Evolutionary conservation across 1,140 invertebrate species (phyloP).

Genomic region (Globodera ellingtonae): DNA sequence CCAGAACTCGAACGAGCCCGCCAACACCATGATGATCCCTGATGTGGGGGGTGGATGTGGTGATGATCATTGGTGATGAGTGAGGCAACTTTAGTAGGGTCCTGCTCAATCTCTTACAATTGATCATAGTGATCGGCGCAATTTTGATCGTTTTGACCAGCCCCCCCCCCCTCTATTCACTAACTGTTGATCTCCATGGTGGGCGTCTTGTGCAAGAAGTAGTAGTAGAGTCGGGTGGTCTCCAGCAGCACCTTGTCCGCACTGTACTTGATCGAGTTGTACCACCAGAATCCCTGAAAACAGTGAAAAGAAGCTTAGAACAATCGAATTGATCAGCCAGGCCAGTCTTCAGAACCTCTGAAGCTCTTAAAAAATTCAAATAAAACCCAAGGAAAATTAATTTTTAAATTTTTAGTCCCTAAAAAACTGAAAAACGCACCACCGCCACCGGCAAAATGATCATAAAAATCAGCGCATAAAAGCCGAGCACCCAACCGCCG

Average conservation of each 20-base stretch:
- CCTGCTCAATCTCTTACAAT: no score
- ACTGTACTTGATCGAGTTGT: slow-evolving; percentile 91
- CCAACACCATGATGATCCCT: slow-evolving; percentile 91
- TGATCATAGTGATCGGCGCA: no score
- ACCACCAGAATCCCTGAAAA: slow-evolving; percentile 90
- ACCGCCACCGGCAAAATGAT: slow-evolving; percentile 88
- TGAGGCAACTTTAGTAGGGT: no score
- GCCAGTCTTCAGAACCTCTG: slow-evolving; percentile 57
- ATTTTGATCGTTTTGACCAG: not conserved
- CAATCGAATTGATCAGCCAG: slow-evolving; percentile 98
- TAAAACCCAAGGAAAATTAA: no score
- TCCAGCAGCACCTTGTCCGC: slow-evolving; percentile 86
- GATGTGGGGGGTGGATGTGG: not conserved
- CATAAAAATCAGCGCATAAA: slow-evolving; percentile 97
- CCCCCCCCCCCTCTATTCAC: slow-evolving; percentile 41
- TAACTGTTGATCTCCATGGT: slow-evolving; percentile 85
- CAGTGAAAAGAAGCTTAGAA: slow-evolving; percentile 68
- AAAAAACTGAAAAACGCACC: slow-evolving; percentile 63
- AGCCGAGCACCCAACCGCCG: slow-evolving; percentile 91
- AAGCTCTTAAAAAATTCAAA: no score
- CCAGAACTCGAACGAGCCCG: slow-evolving; percentile 92
- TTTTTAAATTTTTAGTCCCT: no score
- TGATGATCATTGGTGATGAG: no score
- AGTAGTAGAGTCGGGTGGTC: slow-evolving; percentile 92
- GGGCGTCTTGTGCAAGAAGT: slow-evolving; percentile 91